These are phyloP conservation scores for Crocidura indochinensis DNA, from an alignment of 2,797 vertebrate species.

Conservation along the genomic window DNA sequence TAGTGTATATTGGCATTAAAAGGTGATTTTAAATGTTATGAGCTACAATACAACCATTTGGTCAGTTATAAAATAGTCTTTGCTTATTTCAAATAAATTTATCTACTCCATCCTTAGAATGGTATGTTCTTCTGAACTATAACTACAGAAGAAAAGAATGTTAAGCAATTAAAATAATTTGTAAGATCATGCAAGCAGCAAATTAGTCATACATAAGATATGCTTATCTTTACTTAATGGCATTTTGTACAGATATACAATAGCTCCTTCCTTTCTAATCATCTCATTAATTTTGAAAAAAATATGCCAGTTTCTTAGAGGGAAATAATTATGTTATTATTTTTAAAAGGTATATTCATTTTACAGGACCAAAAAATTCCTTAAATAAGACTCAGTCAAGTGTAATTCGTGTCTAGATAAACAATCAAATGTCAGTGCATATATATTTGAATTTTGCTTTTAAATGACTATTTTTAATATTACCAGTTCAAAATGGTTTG, in stretches of 20 bases:
- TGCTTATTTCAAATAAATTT: conserved; percentile 61
- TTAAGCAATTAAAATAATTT: conserved; percentile 58
- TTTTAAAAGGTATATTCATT: not conserved
- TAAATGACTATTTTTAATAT: conserved; percentile 68
- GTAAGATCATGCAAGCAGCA: conserved; percentile 44
- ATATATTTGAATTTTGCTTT: not conserved
- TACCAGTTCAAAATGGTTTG: conserved; percentile 8
- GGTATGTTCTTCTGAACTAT: conserved; percentile 51
- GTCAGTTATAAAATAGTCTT: conserved; percentile 17
- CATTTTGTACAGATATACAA: conserved; percentile 36
- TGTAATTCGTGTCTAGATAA: conserved; percentile 37
- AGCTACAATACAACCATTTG: conserved; percentile 35
- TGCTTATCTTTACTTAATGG: conserved; percentile 38
- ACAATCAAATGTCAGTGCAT: not conserved
- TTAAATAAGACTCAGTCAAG: conserved; percentile 60
- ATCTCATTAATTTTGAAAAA: not conserved
- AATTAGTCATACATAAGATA: conserved; percentile 42
- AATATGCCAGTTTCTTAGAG: not conserved
- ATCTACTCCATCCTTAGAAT: not conserved
- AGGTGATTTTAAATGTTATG: conserved; percentile 41
- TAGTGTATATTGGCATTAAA: not conserved
- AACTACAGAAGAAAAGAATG: conserved; percentile 8
- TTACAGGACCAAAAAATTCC: conserved; percentile 50
- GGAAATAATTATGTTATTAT: not conserved
- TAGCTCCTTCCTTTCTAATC: not conserved